A percentile compares a stretch with the other conserved stretches of the same genome.
phyloP scores from a whole-genome alignment of 2,797 vertebrate species.

The Hippocampus kuda region DNA sequence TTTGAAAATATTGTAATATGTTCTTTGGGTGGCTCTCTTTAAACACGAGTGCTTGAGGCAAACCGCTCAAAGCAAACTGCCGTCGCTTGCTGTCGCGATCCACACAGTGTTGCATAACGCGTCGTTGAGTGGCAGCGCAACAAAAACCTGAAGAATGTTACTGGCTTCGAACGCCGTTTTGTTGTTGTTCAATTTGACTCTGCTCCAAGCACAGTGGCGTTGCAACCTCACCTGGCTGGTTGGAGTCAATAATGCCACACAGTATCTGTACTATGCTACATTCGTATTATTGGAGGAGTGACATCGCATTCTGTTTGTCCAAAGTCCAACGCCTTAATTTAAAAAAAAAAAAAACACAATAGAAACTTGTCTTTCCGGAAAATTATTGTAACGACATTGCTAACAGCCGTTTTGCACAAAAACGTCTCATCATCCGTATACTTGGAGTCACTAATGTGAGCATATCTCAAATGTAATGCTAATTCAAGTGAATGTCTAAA shows the following conservation, averaged over 20 bases:
- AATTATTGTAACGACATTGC: not conserved
- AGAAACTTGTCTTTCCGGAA: slow-evolving; percentile 7
- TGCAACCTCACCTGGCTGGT: not conserved
- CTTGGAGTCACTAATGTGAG: not conserved
- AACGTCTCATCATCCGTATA: not conserved
- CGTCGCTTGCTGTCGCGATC: not conserved
- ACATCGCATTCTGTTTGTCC: not conserved
- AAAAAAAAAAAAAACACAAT: not conserved
- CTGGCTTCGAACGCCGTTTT: not conserved
- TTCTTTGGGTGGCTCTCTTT: not conserved
- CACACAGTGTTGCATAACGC: not conserved
- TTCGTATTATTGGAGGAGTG: not conserved
- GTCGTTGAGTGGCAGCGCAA: not conserved
- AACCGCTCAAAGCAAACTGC: not conserved
- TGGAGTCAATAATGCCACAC: not conserved
- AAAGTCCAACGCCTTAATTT: not conserved
- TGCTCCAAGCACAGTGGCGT: not conserved
- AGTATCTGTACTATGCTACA: not conserved
- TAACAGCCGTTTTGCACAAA: not conserved
- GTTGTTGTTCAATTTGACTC: not conserved
- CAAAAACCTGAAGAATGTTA: slow-evolving; percentile 2
- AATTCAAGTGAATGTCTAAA: too few species aligned
- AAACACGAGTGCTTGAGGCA: not conserved
- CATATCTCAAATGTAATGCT: not conserved
- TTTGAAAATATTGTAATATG: not conserved